A percentile compares a stretch with the other conserved stretches of the same genome.
Evolutionary conservation across 2,888 invertebrate species (phyloP).

Genomic region (Chalcosyrphus nemorum): DNA sequence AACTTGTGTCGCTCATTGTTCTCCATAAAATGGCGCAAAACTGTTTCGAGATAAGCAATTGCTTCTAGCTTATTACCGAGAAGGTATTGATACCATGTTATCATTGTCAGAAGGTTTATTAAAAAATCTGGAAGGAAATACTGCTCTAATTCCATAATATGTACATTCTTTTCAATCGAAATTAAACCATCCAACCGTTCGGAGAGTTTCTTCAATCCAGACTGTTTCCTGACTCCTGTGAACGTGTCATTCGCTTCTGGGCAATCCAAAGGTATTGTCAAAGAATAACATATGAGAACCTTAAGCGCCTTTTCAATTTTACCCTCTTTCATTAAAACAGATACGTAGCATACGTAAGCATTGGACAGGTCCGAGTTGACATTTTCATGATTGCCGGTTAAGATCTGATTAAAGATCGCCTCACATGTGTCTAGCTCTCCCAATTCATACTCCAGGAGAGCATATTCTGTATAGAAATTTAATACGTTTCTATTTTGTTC

Average conservation of each 20-base stretch:
- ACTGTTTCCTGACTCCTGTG: conserved; percentile 74
- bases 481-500: conserved; percentile 84
- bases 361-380: conserved; percentile 76
- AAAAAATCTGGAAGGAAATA: conserved; percentile 78
- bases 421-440: conserved; percentile 82
- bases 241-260: conserved; percentile 34
- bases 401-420: conserved; percentile 83
- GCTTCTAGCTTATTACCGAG: conserved; percentile 75
- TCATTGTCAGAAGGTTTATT: conserved; percentile 76
- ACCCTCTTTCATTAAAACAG: conserved; percentile 76
- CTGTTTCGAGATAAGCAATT: conserved; percentile 74
- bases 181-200: conserved; percentile 74
- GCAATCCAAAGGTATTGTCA: conserved; percentile 56
- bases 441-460: conserved; percentile 84
- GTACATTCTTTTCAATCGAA: conserved; percentile 75
- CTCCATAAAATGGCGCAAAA: conserved; percentile 74
- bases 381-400: conserved; percentile 75
- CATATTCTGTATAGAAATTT: conserved; percentile 85
- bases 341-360: conserved; percentile 76
- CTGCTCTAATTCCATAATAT: conserved; percentile 77
- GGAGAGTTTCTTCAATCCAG: conserved; percentile 73
- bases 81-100: conserved; percentile 75
- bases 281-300: conserved; percentile 75
- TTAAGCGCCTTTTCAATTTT: conserved; percentile 74
- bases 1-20: conserved; percentile 74